Base-by-base conservation (phyloP, 1,140 invertebrate species). In the Magallana gigas region DNA sequence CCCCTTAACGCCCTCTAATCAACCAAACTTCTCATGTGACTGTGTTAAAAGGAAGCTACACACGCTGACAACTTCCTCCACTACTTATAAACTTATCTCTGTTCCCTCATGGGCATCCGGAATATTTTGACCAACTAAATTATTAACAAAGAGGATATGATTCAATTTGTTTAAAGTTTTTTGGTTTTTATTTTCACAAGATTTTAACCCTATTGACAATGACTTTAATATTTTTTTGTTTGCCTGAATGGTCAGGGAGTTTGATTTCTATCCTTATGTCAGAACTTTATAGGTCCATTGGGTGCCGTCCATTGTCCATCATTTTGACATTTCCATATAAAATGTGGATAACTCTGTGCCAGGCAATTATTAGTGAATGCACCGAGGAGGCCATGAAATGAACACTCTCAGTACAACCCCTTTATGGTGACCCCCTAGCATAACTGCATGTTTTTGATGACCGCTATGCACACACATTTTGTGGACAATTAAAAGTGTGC, bases 81-180 rank as follows among this genome's bases (percentile, higher is more conserved):
- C n/a, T 76, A 29, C 68, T 76, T 76, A 76, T 8, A 76, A 76
- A 76, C 68, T 76, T 76, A 76, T 76, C 68, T 76, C 68, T 76
- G 68, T 76, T 76, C 23, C 68, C 23, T 36, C 68, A 76, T 23
- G 18, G 12, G 14, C 68, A 29, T 76, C 68, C 68, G 68, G 68
- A 76, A 76, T 76, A 29, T 76, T 29, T 76, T 36, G 23, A 76
- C 68, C 68, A 76, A 76, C 23, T 76, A 76, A 76, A 76, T 29
- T 29, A 76, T 4, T 76, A 8, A 76, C 64, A 36, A 36, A 76
- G 68, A 76, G 68, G 68, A 11, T 11, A 76, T 29, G 29, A 76
- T 8, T 36, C 18, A 29, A 76, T 76, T 29, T 29, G 36, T 29
- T 11, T 36, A 5, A 29, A 7, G 3, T 14, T 29, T 29, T 29